Conservation (phyloP, 2,113 vertebrate genomes). For the Anolis carolinensis region DNA sequence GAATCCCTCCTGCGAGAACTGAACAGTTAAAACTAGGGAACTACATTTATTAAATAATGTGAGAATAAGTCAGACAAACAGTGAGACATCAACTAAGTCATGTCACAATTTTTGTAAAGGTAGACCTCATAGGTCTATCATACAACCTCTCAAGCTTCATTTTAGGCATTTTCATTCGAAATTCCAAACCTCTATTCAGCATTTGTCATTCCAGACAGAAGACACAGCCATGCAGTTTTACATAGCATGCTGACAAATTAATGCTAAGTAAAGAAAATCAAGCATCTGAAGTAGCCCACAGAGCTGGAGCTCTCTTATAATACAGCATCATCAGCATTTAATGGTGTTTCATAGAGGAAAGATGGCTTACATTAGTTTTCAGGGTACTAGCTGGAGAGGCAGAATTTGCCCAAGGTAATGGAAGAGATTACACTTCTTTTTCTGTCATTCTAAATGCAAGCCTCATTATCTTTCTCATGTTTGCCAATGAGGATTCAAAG, state of each 20-base stretch:
- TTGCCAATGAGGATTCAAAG: conserved; percentile 76
- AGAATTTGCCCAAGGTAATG: conserved; percentile 81
- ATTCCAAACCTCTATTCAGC: conserved; percentile 61
- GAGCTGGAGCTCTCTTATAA: conserved; percentile 70
- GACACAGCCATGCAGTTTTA: conserved; percentile 65
- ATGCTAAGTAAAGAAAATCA: conserved; percentile 77
- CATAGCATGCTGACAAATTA: conserved; percentile 77
- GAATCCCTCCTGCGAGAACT: conserved; percentile 32
- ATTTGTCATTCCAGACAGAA: conserved; percentile 69
- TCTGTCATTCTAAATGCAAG: conserved; percentile 76
- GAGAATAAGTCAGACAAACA: conserved; percentile 26
- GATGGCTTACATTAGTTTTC: conserved; percentile 81
- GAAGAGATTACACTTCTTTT: conserved; percentile 73
- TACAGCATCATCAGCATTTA: conserved; percentile 78
- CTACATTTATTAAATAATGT: conserved; percentile 16
- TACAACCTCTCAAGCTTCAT: conserved; percentile 51
- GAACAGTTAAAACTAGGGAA: conserved; percentile 1
- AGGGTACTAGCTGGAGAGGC: conserved; percentile 76
- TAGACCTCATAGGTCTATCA: conserved; percentile 55
- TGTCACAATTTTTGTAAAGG: conserved; percentile 42
- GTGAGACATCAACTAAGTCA: conserved; percentile 22
- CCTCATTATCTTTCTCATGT: conserved; percentile 75
- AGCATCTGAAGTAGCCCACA: conserved; percentile 68
- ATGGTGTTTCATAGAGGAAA: conserved; percentile 75
- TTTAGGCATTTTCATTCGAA: conserved; percentile 58